Conservation (phyloP, 1,140 invertebrate genomes). For the Nasonia longicornis region DNA sequence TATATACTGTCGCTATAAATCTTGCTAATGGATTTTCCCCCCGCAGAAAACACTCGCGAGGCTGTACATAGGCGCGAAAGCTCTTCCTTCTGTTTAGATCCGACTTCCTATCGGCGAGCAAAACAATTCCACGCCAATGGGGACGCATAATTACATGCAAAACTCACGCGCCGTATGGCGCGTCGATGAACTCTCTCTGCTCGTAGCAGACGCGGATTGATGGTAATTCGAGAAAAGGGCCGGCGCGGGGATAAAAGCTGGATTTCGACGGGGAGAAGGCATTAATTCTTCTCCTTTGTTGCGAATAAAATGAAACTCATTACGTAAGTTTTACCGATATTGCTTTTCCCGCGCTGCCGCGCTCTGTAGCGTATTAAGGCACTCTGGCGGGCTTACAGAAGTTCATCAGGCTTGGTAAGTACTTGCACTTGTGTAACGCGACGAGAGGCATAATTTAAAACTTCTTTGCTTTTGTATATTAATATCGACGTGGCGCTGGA, state of each 20-base stretch:
- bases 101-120: not conserved
- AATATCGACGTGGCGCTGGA: not conserved
- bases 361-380: not conserved
- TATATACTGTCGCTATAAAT: constrained; percentile 34
- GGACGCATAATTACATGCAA: constrained; percentile 5
- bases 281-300: not conserved
- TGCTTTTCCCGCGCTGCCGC: not conserved
- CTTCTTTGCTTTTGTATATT: not conserved
- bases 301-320: not conserved
- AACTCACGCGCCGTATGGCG: too few species aligned
- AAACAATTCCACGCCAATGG: not conserved
- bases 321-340: not conserved
- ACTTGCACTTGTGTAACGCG: not conserved
- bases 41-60: not conserved
- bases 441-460: not conserved
- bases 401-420: not conserved
- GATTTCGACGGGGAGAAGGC: not conserved
- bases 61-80: not conserved
- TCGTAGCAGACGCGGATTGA: not conserved
- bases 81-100: constrained; percentile 4
- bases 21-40: constrained; percentile 43
- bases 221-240: not conserved
- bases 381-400: not conserved
- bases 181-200: not conserved
- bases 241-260: not conserved